phyloP scores from a whole-genome alignment of 2,888 invertebrate genomes.

The Ormyrus labotus region DNA sequence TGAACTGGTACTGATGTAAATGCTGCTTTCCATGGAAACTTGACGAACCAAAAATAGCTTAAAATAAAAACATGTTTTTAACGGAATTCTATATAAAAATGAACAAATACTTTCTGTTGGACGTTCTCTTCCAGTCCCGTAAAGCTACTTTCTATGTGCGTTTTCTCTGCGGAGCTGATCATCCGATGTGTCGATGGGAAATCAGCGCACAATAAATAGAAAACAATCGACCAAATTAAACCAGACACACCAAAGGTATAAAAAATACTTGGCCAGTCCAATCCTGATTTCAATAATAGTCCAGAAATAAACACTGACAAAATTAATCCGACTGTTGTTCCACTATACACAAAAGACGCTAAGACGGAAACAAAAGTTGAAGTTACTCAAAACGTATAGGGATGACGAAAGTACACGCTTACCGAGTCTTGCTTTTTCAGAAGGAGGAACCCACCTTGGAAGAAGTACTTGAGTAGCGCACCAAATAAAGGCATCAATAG shows the following conservation, averaged over 20 bases:
- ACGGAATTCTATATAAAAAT: conserved; percentile 60
- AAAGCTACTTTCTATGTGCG: conserved; percentile 81
- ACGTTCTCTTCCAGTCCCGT: no score
- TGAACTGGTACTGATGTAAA: conserved; percentile 87
- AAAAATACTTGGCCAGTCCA: conserved; percentile 88
- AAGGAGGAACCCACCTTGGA: conserved; percentile 83
- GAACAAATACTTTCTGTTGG: no score
- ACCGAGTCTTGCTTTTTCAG: conserved; percentile 76
- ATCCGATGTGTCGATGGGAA: conserved; percentile 80
- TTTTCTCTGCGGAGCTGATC: conserved; percentile 81
- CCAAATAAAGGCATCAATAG: conserved; percentile 84
- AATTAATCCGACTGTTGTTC: conserved; percentile 83
- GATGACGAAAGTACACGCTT: conserved; percentile 45
- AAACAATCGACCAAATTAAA: conserved; percentile 79
- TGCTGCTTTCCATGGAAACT: conserved; percentile 87
- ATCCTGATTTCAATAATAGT: conserved; percentile 77
- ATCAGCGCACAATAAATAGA: conserved; percentile 81
- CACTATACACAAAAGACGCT: conserved; percentile 74
- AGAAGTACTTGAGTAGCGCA: conserved; percentile 81
- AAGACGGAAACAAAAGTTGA: not conserved
- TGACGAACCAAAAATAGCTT: conserved; percentile 68
- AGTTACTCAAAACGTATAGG: not conserved
- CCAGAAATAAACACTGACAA: conserved; percentile 82
- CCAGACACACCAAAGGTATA: conserved; percentile 83
- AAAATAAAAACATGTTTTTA: no score